These are phyloP conservation scores for Philereme transversata DNA, from an alignment of 2,888 invertebrate genomes.

Conservation along the genomic window DNA sequence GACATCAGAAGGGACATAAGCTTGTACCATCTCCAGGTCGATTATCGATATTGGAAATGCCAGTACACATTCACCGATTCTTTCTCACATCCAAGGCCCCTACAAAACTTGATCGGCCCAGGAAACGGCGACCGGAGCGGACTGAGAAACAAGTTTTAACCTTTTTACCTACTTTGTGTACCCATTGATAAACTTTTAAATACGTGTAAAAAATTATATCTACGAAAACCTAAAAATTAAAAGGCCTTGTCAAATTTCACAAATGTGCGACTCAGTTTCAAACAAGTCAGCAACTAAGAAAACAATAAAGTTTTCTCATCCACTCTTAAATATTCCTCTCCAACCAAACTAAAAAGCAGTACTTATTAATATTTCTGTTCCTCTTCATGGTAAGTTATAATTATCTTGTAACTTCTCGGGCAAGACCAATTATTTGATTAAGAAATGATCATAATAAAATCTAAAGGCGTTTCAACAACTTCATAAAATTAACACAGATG, in stretches of 20 bases:
- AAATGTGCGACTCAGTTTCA: no score
- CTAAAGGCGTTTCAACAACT: slow-evolving; percentile 19
- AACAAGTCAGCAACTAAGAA: no score
- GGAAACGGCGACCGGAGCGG: slow-evolving; percentile 27
- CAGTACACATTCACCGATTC: no score
- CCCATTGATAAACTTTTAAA: slow-evolving; percentile 23
- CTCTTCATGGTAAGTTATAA: slow-evolving; percentile 11
- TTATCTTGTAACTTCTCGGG: slow-evolving; percentile 10
- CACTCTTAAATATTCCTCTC: neutral
- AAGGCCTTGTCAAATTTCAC: no score
- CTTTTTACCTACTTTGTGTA: slow-evolving; percentile 25
- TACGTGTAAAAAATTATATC: no score
- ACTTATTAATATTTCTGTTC: slow-evolving; percentile 9
- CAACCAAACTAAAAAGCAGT: slow-evolving; percentile 7
- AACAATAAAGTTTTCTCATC: slow-evolving; percentile 5
- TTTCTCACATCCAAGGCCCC: slow-evolving; percentile 11
- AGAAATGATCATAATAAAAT: slow-evolving; percentile 17
- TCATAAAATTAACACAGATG: slow-evolving; percentile 11
- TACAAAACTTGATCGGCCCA: slow-evolving; percentile 35
- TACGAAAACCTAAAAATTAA: no score
- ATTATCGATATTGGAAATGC: no score
- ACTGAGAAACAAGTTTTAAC: slow-evolving; percentile 33
- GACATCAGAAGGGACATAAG: no score
- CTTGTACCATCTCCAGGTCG: no score
- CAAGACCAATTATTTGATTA: slow-evolving; percentile 25